Conservation (phyloP, 2,113 vertebrate species). For the Oceanodroma tethys region DNA sequence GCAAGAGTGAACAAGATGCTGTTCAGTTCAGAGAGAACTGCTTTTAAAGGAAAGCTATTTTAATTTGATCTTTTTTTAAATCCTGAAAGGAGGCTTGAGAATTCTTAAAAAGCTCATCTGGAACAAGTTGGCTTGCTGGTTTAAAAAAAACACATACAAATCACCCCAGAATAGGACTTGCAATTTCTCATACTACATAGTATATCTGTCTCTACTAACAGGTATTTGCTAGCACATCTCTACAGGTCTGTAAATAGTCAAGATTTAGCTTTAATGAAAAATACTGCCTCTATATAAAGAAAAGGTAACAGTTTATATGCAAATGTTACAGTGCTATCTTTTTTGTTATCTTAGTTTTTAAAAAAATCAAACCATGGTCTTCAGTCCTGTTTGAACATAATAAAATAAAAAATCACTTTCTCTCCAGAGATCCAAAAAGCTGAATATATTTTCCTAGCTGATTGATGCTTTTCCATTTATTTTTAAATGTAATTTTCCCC, state of each 20-base stretch:
- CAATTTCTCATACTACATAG: background rate
- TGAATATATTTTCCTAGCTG: constrained; percentile 74
- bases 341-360: constrained; percentile 20
- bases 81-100: background rate
- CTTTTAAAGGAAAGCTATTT: background rate
- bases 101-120: background rate
- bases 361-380: constrained; percentile 42
- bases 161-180: background rate
- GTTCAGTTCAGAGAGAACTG: background rate
- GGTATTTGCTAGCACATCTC: background rate
- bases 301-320: constrained; percentile 37
- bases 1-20: background rate
- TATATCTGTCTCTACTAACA: background rate
- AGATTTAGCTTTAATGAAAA: constrained; percentile 32
- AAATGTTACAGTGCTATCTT: constrained; percentile 40
- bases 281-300: background rate
- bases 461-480: constrained; percentile 82
- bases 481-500: constrained; percentile 76
- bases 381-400: constrained; percentile 71
- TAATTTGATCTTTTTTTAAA: background rate
- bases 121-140: background rate
- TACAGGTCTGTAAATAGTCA: constrained; percentile 41
- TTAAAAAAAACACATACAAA: background rate
- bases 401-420: constrained; percentile 58
- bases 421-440: constrained; percentile 61